Base-by-base conservation (phyloP, 1,140 invertebrate genomes). In the Batillaria attramentaria region DNA sequence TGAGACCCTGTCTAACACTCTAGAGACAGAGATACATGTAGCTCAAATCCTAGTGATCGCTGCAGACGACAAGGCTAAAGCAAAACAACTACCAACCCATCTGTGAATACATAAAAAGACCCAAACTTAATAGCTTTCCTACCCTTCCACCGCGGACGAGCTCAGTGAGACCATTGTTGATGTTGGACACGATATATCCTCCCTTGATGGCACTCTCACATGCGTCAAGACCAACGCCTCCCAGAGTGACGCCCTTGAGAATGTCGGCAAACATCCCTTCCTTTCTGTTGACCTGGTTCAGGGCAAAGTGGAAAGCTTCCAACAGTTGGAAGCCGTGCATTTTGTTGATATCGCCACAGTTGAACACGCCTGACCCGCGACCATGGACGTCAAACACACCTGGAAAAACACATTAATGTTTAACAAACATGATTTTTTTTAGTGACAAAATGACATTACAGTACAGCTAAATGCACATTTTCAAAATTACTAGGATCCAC, bases 361-460 rank as follows among this genome's bases (percentile, higher is more conserved):
- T 85, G 72, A 90, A 89, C 33, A 85, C 83, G 8, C 73, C 81
- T 20, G 84, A 50, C 24, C 76, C 79, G 68, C 78, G 78, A 13
- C 84, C 31, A 73, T 90, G 88, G 3, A 90, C 88, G 70, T 90
- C 88, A 85, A 90, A 90, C 13, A 90, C 72, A 77, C 89, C 89
- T 90, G 80, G 35, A 84, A 84, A 60, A 33, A 68, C 2, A 76
- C 46, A n/a, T n/a, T n/a, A n/a, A n/a, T n/a, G n/a, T n/a, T n/a
- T n/a, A n/a, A n/a, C n/a, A n/a, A n/a, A n/a, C n/a, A n/a, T n/a
- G n/a, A n/a, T n/a, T n/a, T n/a, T n/a, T n/a, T n/a, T n/a, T n/a
- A n/a, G n/a, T n/a, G n/a, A n/a, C n/a, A n/a, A n/a, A n/a, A n/a
- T n/a, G n/a, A n/a, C n/a, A n/a, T n/a, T n/a, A n/a, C n/a, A n/a